These are phyloP conservation scores for Tiaroga cobitis DNA, from an alignment of 2,797 vertebrate species.

Conservation along the genomic window DNA sequence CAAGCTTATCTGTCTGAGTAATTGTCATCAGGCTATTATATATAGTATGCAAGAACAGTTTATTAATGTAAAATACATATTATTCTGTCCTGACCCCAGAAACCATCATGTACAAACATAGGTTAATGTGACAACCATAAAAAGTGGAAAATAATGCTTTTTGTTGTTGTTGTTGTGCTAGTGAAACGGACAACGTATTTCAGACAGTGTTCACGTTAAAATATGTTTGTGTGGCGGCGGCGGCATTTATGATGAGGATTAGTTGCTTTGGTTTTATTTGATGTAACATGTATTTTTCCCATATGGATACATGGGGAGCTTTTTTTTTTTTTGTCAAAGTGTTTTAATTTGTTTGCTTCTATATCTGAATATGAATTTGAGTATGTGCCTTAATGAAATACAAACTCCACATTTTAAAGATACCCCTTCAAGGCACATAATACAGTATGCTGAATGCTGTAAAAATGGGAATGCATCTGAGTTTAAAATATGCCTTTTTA, in stretches of 20 bases:
- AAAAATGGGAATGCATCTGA: conserved; percentile 77
- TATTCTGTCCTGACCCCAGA: conserved; percentile 4
- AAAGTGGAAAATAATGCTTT: background rate
- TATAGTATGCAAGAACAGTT: conserved; percentile 11
- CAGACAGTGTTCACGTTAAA: conserved; percentile 5
- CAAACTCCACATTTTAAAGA: conserved; percentile 65
- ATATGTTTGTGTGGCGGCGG: background rate
- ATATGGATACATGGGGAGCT: conserved; percentile 1
- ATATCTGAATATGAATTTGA: conserved; percentile 43
- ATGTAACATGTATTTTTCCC: background rate
- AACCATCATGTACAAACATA: conserved; percentile 5
- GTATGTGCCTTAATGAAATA: conserved; percentile 68
- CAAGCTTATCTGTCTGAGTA: background rate
- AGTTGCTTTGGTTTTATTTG: conserved; percentile 47
- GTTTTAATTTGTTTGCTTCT: conserved; percentile 52
- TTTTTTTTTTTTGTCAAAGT: conserved; percentile 45
- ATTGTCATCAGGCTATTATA: conserved; percentile 20
- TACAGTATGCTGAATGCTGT: conserved; percentile 72
- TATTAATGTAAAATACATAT: conserved; percentile 21
- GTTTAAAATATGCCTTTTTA: conserved; percentile 74
- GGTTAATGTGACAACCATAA: conserved; percentile 19
- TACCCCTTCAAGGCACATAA: conserved; percentile 78
- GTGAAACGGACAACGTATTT: conserved; percentile 9
- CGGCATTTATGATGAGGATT: conserved; percentile 12
- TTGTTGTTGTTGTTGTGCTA: conserved; percentile 10